A percentile compares a stretch with the other conserved stretches of the same genome.
These are phyloP conservation scores for Oligia strigilis DNA, from an alignment of 2,888 invertebrate genomes.

Conservation along the genomic window DNA sequence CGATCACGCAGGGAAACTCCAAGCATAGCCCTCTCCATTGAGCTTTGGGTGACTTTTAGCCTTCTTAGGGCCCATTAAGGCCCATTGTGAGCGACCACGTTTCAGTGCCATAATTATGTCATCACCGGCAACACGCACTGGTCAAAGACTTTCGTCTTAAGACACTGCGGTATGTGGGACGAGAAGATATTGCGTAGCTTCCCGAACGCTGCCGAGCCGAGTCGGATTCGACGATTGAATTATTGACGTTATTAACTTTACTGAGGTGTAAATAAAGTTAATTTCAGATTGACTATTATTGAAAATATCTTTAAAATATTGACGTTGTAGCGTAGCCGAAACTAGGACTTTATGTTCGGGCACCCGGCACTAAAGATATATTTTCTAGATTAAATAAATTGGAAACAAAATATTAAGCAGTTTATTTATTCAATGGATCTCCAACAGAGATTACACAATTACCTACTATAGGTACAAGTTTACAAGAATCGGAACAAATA, in stretches of 20 bases:
- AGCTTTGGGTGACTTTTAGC: too few relatives aligned
- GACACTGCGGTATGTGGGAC: too few relatives aligned
- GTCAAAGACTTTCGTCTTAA: too few relatives aligned
- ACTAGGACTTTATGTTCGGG: constrained; percentile 1
- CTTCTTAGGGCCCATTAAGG: too few relatives aligned
- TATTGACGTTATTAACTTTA: background rate
- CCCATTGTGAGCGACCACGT: too few relatives aligned
- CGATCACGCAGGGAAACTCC: too few relatives aligned
- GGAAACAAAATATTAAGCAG: background rate
- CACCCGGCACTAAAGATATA: background rate
- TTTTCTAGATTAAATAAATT: background rate
- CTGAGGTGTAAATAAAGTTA: background rate
- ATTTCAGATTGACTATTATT: background rate
- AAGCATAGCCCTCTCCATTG: too few relatives aligned
- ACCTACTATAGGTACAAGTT: background rate
- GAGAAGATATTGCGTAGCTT: too few relatives aligned
- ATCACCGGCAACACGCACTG: too few relatives aligned
- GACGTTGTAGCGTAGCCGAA: background rate
- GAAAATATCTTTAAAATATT: constrained; percentile 1
- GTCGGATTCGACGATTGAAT: too few relatives aligned
- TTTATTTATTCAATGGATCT: background rate
- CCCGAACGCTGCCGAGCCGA: too few relatives aligned
- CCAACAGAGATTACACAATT: background rate
- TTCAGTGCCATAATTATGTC: too few relatives aligned
- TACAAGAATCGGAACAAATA: constrained; percentile 1